Conservation (phyloP, 1,140 invertebrate genomes). For the Pseudomyrmex dendroicus region DNA sequence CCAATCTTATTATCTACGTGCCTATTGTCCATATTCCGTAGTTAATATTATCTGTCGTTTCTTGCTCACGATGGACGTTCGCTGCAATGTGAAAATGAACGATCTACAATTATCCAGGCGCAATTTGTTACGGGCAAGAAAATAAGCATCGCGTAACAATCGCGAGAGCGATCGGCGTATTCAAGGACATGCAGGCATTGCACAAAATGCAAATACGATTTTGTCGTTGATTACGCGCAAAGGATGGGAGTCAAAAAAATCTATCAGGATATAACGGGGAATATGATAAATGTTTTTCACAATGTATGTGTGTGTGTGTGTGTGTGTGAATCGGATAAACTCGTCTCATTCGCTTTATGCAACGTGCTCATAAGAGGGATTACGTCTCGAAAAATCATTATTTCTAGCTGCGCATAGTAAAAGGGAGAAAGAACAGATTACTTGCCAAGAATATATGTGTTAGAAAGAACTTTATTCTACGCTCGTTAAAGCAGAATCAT, state of each 20-base stretch:
- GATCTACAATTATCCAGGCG: background rate
- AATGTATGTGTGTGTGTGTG: background rate
- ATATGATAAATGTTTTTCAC: slow-evolving; percentile 8
- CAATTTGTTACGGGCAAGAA: slow-evolving; percentile 30
- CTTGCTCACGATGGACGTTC: slow-evolving; percentile 9
- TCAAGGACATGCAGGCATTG: slow-evolving; percentile 42
- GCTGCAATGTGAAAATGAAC: background rate
- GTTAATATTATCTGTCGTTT: slow-evolving; percentile 10
- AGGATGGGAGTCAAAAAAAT: slow-evolving; percentile 12
- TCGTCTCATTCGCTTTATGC: slow-evolving; percentile 8
- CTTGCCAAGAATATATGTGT: too few species aligned
- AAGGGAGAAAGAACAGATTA: background rate
- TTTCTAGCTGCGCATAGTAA: background rate
- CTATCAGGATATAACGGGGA: slow-evolving; percentile 50
- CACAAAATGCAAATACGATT: slow-evolving; percentile 56
- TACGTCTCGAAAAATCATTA: slow-evolving; percentile 10
- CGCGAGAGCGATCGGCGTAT: background rate
- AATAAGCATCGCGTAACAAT: slow-evolving; percentile 45
- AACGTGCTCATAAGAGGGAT: background rate
- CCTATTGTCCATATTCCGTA: background rate
- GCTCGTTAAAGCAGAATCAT: too few species aligned
- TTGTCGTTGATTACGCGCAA: slow-evolving; percentile 35
- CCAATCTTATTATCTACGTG: background rate
- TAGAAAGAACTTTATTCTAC: too few species aligned
- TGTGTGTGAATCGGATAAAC: background rate